phyloP scores from a whole-genome alignment of 2,888 invertebrate genomes.

The Cryptocephalus moraei region DNA sequence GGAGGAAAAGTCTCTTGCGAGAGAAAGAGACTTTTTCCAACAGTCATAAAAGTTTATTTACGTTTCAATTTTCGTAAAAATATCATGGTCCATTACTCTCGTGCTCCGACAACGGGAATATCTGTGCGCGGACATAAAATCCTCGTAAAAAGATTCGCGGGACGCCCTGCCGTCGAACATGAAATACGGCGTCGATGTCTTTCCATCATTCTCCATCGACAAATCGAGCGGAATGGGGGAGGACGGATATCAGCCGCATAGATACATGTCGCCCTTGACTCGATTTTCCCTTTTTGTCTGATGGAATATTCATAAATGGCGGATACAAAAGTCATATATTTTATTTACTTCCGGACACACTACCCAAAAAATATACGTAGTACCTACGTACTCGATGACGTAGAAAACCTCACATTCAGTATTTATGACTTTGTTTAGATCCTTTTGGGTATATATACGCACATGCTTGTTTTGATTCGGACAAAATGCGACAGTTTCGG shows the following conservation, averaged over 20 bases:
- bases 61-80: slow-evolving; percentile 39
- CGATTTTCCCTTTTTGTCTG: too few relatives aligned
- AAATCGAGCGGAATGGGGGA: slow-evolving; percentile 34
- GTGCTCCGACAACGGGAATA: slow-evolving; percentile 30
- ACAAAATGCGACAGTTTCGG: too few relatives aligned
- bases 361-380: too few relatives aligned
- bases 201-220: slow-evolving; percentile 26
- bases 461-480: too few relatives aligned
- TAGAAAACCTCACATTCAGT: too few relatives aligned
- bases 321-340: too few relatives aligned
- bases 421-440: too few relatives aligned
- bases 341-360: too few relatives aligned
- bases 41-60: slow-evolving; percentile 36
- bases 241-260: neutral
- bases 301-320: too few relatives aligned
- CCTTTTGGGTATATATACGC: too few relatives aligned
- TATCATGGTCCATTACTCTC: slow-evolving; percentile 37
- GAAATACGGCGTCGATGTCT: slow-evolving; percentile 30
- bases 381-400: too few relatives aligned
- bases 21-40: slow-evolving; percentile 18
- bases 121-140: slow-evolving; percentile 33
- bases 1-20: slow-evolving; percentile 10
- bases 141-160: slow-evolving; percentile 33
- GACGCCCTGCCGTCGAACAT: slow-evolving; percentile 32
- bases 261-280: neutral